A percentile compares a stretch with the other conserved stretches of the same genome.
phyloP scores from a whole-genome alignment of 1,140 invertebrate species.

The Phymorhynchus buccinoides region DNA sequence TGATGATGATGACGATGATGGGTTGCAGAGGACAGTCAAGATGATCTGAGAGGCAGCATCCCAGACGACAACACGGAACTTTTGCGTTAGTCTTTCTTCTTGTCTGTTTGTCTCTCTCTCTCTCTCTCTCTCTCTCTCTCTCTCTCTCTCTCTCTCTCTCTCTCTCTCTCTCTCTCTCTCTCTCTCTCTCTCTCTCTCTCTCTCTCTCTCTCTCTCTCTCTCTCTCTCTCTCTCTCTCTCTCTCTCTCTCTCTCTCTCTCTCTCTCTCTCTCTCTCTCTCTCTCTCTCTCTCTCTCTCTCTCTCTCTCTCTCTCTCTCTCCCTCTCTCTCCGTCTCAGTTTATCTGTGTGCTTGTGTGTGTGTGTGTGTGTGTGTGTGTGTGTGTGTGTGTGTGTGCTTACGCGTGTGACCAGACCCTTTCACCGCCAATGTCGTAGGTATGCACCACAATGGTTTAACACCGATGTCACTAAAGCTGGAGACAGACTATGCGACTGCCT shows the following conservation, averaged over 20 bases:
- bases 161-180: background rate
- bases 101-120: background rate
- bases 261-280: background rate
- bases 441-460: too few relatives aligned
- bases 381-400: too few relatives aligned
- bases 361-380: too few relatives aligned
- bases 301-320: background rate
- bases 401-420: too few relatives aligned
- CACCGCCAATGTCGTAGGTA: too few relatives aligned
- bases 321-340: background rate
- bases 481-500: too few relatives aligned
- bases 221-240: background rate
- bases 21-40: too few relatives aligned
- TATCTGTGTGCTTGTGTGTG: too few relatives aligned
- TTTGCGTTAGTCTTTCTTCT: background rate
- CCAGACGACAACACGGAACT: background rate
- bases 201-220: background rate
- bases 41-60: too few relatives aligned
- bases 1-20: too few relatives aligned
- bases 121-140: background rate
- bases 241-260: constrained; percentile 1
- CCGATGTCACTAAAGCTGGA: too few relatives aligned
- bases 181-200: background rate
- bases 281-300: background rate
- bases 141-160: background rate